These are phyloP conservation scores for Anastrepha ludens DNA, from an alignment of 1,140 invertebrate species.

Conservation along the genomic window DNA sequence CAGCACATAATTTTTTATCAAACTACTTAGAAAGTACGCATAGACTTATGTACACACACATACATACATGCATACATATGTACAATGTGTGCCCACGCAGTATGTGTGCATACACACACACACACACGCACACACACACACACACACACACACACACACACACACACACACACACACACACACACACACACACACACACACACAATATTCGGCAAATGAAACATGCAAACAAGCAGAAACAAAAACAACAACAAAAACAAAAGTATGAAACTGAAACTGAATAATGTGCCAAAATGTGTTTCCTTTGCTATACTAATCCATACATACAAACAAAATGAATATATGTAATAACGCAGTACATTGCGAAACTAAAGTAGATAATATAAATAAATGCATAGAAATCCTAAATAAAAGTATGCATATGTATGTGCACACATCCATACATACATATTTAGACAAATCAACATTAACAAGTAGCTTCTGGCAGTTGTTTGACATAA, in stretches of 20 bases:
- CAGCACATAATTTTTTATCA: not conserved
- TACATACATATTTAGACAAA: not conserved
- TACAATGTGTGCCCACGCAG: not conserved
- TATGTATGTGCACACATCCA: not conserved
- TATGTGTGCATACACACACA: not conserved
- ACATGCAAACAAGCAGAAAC: not conserved
- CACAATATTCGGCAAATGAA: not conserved
- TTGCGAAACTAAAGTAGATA: too few relatives aligned
- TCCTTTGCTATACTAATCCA: conserved; percentile 52
- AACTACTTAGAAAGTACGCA: not conserved
- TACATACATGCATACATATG: not conserved
- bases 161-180: not conserved
- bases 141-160: not conserved
- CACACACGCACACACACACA: not conserved
- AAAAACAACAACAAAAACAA: not conserved
- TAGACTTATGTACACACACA: not conserved
- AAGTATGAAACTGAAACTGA: conserved; percentile 42
- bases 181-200: not conserved
- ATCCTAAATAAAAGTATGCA: too few relatives aligned
- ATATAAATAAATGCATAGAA: too few relatives aligned
- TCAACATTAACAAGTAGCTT: not conserved
- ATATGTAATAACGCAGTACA: too few relatives aligned
- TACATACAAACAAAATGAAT: not conserved
- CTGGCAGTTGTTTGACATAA: not conserved
- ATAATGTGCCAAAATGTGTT: conserved; percentile 57